phyloP scores from a whole-genome alignment of 2,888 invertebrate species.

The Aelia acuminata region DNA sequence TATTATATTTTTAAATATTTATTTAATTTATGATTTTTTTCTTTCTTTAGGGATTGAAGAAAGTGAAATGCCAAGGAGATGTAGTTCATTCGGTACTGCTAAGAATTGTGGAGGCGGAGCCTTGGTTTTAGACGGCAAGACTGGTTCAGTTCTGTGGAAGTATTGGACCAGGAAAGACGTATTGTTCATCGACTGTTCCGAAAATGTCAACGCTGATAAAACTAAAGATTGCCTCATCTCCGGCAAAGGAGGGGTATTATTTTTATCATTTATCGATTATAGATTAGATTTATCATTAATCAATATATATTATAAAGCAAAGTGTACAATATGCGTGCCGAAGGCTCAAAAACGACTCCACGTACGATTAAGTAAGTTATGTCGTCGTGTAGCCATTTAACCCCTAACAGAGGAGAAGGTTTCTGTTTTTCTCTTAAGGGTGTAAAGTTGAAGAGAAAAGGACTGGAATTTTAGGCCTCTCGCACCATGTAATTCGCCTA shows the following conservation, averaged over 20 bases:
- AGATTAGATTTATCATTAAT: not conserved
- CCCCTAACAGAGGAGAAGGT: too few species aligned
- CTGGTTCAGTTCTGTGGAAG: slow-evolving; percentile 81
- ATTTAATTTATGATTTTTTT: not conserved
- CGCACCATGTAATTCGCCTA: too few species aligned
- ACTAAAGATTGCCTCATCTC: slow-evolving; percentile 81
- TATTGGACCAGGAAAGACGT: slow-evolving; percentile 81
- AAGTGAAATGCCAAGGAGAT: slow-evolving; percentile 39
- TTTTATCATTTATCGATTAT: slow-evolving; percentile 66
- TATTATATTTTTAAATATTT: not conserved
- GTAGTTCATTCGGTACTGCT: slow-evolving; percentile 38
- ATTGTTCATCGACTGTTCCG: slow-evolving; percentile 80
- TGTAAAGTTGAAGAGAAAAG: too few species aligned
- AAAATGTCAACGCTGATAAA: slow-evolving; percentile 79
- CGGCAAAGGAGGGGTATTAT: slow-evolving; percentile 82
- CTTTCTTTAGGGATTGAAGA: slow-evolving; percentile 54
- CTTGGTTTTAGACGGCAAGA: slow-evolving; percentile 80
- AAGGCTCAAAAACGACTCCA: too few species aligned
- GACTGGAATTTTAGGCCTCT: too few species aligned
- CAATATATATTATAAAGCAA: too few species aligned
- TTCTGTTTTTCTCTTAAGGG: too few species aligned
- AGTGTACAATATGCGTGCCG: too few species aligned
- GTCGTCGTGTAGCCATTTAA: too few species aligned
- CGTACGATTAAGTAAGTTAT: too few species aligned
- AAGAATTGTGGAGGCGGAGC: slow-evolving; percentile 80